These are phyloP conservation scores for Coenonympha arcania DNA, from an alignment of 2,888 invertebrate genomes.

Conservation along the genomic window DNA sequence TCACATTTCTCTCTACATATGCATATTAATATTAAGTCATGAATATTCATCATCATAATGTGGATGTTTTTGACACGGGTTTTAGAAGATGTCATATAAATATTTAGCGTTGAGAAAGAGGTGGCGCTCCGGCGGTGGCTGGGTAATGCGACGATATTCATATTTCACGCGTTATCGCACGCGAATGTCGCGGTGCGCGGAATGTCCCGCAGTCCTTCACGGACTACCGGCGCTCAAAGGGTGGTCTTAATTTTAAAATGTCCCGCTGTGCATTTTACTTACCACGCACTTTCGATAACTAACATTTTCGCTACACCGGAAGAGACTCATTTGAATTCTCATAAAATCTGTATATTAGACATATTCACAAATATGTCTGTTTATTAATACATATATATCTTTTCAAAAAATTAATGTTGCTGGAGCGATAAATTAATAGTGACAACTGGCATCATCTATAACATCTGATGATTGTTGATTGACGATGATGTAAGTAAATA, in stretches of 20 bases:
- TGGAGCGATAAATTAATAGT: neutral
- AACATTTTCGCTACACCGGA: too few species aligned
- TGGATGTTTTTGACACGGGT: neutral
- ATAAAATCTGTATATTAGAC: neutral
- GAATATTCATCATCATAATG: neutral
- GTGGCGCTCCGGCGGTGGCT: slow-evolving; percentile 34
- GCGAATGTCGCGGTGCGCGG: slow-evolving; percentile 47
- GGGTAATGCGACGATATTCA: slow-evolving; percentile 58
- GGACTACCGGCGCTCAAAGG: slow-evolving; percentile 44
- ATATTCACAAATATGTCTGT: too few species aligned
- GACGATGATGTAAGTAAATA: too few species aligned
- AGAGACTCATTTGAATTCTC: too few species aligned
- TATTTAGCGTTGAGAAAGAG: slow-evolving; percentile 19
- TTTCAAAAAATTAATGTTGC: neutral
- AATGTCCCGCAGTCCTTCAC: slow-evolving; percentile 46
- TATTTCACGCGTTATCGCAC: slow-evolving; percentile 59
- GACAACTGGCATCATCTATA: neutral
- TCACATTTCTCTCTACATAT: too few species aligned
- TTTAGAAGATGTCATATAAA: slow-evolving; percentile 25
- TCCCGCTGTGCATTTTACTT: neutral
- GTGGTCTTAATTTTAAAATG: slow-evolving; percentile 32
- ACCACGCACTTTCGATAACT: neutral
- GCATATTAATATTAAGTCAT: too few species aligned
- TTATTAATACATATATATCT: too few species aligned
- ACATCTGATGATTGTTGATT: too few species aligned